A percentile compares a stretch with the other conserved stretches of the same genome.
These are phyloP conservation scores for Hycleus cichorii DNA, from an alignment of 1,140 invertebrate genomes.

Conservation along the genomic window DNA sequence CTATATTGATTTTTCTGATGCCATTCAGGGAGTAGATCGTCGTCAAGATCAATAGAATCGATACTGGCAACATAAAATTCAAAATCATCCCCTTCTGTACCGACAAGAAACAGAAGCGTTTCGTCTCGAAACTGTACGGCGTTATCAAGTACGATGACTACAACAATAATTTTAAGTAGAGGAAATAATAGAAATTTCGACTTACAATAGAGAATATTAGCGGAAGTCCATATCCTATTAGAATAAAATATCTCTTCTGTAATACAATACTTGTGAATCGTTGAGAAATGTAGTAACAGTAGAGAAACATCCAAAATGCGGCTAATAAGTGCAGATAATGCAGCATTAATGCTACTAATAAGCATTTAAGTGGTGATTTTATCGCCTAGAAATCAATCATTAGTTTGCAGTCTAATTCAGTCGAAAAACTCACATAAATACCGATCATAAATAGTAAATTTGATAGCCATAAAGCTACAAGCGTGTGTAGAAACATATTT, in stretches of 20 bases:
- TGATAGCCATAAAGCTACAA: constrained; percentile 36
- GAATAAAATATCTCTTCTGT: constrained; percentile 11
- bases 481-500: constrained; percentile 37
- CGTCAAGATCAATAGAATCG: constrained; percentile 54
- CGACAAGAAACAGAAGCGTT: constrained; percentile 65
- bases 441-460: constrained; percentile 46
- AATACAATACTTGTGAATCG: constrained; percentile 24
- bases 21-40: constrained; percentile 42
- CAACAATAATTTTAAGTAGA: constrained; percentile 26
- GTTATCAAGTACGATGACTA: constrained; percentile 55
- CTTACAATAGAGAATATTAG: constrained; percentile 11
- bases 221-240: constrained; percentile 10
- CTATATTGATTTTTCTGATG: constrained; percentile 39
- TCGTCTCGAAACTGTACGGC: constrained; percentile 59
- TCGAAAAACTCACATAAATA: constrained; percentile 40
- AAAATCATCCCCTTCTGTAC: constrained; percentile 63
- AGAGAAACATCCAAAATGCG: constrained; percentile 57
- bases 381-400: constrained; percentile 45
- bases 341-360: constrained; percentile 54
- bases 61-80: constrained; percentile 62
- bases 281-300: constrained; percentile 42
- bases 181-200: neutral
- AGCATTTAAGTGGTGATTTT: constrained; percentile 50
- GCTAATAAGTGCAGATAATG: constrained; percentile 62
- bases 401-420: constrained; percentile 4